Evolutionary conservation across 2,113 vertebrate genomes (phyloP), one percentile per base, ranked within the genome.

Genomic region (Noctilio leporinus): DNA sequence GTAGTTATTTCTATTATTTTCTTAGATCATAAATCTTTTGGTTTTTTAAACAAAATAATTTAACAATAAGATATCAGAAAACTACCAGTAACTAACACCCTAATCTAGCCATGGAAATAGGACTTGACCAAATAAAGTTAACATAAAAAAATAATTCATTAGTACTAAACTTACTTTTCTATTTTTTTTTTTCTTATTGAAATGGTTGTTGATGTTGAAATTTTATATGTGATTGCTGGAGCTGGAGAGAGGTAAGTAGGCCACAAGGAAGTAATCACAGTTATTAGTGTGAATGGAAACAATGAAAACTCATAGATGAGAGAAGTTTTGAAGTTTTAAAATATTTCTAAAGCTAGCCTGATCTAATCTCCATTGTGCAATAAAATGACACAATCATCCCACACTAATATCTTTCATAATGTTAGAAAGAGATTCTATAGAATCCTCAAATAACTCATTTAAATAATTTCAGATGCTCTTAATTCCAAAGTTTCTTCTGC

Each of bases 281-380:
- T 40, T 7, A n/a, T 80, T 40, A 49, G 14, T 76, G 12, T 57
- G 53, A 84, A 84, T 59, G 10, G 0, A 57, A 77, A 19, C 30
- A 38, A 51, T 67, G 26, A 67, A 92, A 84, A 70, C 1, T 26
- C 64, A 45, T 28, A 53, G 64, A 51, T 15, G 12, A 83, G 73
- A 86, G 53, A 93, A 89, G n/a, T 94, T 87, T 64, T 55, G 7
- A 53, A 62, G 43, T 92, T 86, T 22, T 90, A 47, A 94, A 85
- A 89, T 62, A 91, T 75, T 53, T 49, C 38, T 85, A 87, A 96
- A 55, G 20, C 28, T 75, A 28, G 22, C 85, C 51, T 76, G n/a
- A 24, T 81, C 53, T 93, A 78, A 85, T 81, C 33, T 80, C 11
- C 64, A 81, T 7, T 26, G 64, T 82, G 24, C 11, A 33, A 49